Evolutionary conservation across 35 echinoderm and acorn worm species (phyloP).

Genomic region (Diadema setosum): DNA sequence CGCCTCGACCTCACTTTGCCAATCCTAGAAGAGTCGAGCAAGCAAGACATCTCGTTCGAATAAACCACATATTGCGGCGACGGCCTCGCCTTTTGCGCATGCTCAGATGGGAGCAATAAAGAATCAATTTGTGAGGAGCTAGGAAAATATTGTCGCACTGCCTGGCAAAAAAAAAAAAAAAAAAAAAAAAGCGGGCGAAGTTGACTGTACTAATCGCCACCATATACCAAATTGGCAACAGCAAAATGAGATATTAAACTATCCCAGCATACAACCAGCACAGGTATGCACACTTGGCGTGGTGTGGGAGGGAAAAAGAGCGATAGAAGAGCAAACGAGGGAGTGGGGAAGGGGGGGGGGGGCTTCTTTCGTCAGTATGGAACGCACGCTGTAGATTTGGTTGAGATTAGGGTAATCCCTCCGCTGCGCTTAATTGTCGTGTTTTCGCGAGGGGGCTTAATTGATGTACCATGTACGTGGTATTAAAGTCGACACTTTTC

Average conservation of each 20-base stretch:
- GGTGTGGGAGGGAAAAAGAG: background rate
- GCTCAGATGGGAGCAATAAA: background rate
- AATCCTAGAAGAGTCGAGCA: too few species aligned
- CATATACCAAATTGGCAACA: background rate
- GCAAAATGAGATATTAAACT: constrained; percentile 9
- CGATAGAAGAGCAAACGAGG: too few species aligned
- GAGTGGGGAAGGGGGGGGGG: background rate
- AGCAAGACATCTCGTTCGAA: too few species aligned
- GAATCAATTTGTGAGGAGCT: background rate
- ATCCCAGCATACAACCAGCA: background rate
- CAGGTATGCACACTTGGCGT: too few species aligned
- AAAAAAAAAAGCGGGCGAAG: background rate
- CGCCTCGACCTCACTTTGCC: too few species aligned
- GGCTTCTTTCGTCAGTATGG: background rate
- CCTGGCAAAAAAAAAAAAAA: too few species aligned
- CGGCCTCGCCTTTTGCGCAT: too few species aligned
- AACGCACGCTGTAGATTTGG: background rate
- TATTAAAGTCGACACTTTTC: background rate
- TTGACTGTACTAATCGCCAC: background rate
- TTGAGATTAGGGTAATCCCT: background rate
- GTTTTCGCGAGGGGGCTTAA: background rate
- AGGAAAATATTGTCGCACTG: background rate
- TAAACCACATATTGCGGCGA: too few species aligned
- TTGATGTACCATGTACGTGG: background rate
- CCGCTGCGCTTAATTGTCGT: background rate